Evolutionary conservation across 2,797 vertebrate species (phyloP).

Genomic region (Alcedo quadribrachys): DNA sequence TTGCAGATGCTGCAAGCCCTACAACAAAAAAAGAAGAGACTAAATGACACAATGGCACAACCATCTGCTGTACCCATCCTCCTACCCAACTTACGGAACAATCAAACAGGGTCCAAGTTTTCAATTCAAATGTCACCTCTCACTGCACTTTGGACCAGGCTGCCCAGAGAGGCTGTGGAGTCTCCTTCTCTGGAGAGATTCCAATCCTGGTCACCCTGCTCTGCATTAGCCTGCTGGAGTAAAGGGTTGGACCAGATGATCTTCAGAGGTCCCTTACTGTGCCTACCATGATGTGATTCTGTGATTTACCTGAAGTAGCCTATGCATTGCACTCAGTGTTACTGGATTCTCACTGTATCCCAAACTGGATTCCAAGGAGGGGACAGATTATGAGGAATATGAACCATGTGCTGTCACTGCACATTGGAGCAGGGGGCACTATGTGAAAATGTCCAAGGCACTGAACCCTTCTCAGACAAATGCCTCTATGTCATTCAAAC

Average conservation of each 20-base stretch:
- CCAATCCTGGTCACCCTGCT: not conserved
- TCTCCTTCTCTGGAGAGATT: not conserved
- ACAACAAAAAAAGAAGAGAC: slow-evolving; percentile 39
- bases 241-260: not conserved
- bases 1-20: slow-evolving; percentile 65
- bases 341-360: not conserved
- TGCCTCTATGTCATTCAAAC: slow-evolving; percentile 70
- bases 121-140: not conserved
- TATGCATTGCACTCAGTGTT: accelerated
- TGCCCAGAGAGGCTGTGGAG: not conserved
- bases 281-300: not conserved
- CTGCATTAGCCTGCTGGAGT: not conserved
- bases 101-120: not conserved
- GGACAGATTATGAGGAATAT: not conserved
- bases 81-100: not conserved
- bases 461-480: slow-evolving; percentile 74
- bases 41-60: slow-evolving; percentile 5
- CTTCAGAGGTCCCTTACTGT: not conserved
- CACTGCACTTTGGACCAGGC: not conserved
- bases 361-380: not conserved
- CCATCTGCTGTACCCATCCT: not conserved
- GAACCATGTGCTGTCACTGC: not conserved
- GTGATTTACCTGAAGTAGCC: not conserved
- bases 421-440: too few relatives aligned
- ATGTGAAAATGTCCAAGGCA: not conserved